These are phyloP conservation scores for Scomber japonicus DNA, from an alignment of 2,113 vertebrate species.

Conservation along the genomic window DNA sequence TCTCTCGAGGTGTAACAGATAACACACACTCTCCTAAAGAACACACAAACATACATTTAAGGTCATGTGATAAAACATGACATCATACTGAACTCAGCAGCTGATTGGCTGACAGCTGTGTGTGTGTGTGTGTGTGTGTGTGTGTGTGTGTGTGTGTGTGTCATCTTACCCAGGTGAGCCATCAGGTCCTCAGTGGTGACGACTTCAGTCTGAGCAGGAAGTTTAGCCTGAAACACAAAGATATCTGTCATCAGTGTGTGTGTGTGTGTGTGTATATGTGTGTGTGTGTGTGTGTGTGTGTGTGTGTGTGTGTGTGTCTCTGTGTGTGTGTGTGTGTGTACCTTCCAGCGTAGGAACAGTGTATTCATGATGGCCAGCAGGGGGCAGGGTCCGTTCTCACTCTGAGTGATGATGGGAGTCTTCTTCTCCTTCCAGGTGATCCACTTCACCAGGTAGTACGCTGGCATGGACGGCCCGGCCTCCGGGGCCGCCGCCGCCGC, in stretches of 20 bases:
- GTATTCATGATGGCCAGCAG: constrained; percentile 95
- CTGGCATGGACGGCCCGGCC: constrained; percentile 57
- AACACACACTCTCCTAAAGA: constrained; percentile 92
- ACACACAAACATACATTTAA: not conserved
- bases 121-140: too few relatives aligned
- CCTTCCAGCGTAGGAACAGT: constrained; percentile 95
- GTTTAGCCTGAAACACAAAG: constrained; percentile 87
- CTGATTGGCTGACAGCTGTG: not conserved
- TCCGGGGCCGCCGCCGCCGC: not conserved
- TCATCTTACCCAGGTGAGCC: constrained; percentile 90
- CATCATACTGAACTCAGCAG: not conserved
- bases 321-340: constrained; percentile 33
- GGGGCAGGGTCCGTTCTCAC: constrained; percentile 93
- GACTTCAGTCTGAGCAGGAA: constrained; percentile 92
- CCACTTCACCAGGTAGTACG: constrained; percentile 94
- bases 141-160: too few relatives aligned
- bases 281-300: too few relatives aligned
- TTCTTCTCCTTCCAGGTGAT: constrained; percentile 94
- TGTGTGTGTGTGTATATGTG: too few relatives aligned
- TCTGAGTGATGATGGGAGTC: constrained; percentile 92
- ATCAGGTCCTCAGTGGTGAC: constrained; percentile 93
- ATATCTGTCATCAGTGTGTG: too few relatives aligned
- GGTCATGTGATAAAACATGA: not conserved
- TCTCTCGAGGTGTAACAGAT: constrained; percentile 90
- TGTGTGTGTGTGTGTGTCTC: too few relatives aligned